Evolutionary conservation across 2,888 invertebrate genomes (phyloP).

Genomic region (Pegoplata infirma): DNA sequence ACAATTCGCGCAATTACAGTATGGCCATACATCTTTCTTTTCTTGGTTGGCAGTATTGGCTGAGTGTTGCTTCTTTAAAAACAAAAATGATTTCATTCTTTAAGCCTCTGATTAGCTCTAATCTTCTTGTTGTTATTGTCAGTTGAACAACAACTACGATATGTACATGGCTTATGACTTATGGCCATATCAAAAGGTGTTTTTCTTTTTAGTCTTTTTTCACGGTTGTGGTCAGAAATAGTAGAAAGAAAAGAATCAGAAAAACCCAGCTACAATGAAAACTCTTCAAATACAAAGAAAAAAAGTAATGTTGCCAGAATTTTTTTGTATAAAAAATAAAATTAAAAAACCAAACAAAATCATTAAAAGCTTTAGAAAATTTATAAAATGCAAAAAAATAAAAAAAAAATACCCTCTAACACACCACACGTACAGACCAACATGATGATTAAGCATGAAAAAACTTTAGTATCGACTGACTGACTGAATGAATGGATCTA

Average conservation of each 20-base stretch:
- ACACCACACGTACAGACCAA: constrained; percentile 36
- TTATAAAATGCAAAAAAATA: too few species aligned
- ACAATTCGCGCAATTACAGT: too few species aligned
- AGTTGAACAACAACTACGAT: constrained; percentile 7
- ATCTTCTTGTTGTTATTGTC: constrained; percentile 30
- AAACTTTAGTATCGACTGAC: constrained; percentile 35
- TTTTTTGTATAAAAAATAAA: constrained; percentile 1
- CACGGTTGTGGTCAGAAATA: constrained; percentile 60
- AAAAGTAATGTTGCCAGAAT: constrained; percentile 40
- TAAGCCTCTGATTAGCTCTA: not conserved
- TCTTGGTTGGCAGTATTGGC: too few species aligned
- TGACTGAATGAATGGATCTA: constrained; percentile 41
- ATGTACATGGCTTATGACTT: constrained; percentile 55
- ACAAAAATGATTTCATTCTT: not conserved
- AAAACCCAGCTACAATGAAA: constrained; percentile 45
- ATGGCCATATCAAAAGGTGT: constrained; percentile 54
- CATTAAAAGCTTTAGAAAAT: constrained; percentile 29
- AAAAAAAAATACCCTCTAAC: constrained; percentile 29
- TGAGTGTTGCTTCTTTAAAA: too few species aligned
- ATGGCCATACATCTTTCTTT: too few species aligned
- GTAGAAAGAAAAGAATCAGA: constrained; percentile 18
- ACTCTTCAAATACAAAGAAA: constrained; percentile 44
- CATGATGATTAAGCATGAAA: constrained; percentile 49
- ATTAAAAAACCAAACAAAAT: constrained; percentile 9
- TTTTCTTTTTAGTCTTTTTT: constrained; percentile 49